Evolutionary conservation across 1,140 invertebrate species (phyloP), one percentile per base, ranked within the genome.

Genomic region (Belonocnema kinseyi): DNA sequence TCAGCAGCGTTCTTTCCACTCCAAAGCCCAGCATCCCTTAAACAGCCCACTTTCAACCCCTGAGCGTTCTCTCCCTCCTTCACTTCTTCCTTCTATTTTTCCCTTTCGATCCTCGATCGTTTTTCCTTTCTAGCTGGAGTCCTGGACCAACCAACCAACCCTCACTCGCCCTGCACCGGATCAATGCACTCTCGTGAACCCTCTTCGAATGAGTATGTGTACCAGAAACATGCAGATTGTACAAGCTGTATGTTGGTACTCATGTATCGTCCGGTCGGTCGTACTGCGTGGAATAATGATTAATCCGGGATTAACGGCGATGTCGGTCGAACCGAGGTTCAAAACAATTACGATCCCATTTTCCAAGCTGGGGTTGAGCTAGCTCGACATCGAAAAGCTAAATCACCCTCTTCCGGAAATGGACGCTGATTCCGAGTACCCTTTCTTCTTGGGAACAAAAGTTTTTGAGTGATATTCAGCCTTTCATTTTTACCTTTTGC

Each of bases 111-210:
- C 56, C 72, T 33, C 26, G 58, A 73, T 71, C 73, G 73, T 75
- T 77, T 74, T 54, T 13, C 72, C 74, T 52, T 72, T 77, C 72
- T 73, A 74, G 73, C 53, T 33, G 50, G 40, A 73, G 71, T 54
- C 51, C 33, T 14, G 76, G 70, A 58, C 80, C 61, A 76, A 77
- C 80, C 61, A 76, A 77, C 58, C 75, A 50, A 71, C n/a, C 50
- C 76, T 70, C 76, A 51, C 16, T 72, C 53, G 51, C 72, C 53
- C 56, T 75, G 54, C 78, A 75, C 70, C 74, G 76, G 78, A 82
- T 82, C 80, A 80, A 82, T 82, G 78, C 71, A 80, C 78, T 74
- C 76, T 70, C 77, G 52, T 53, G 73, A 51, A 79, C 72, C 75
- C 77, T 79, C 26, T 81, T 72, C 74, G 17, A 33, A 66, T 33